Evolutionary conservation across 2,888 invertebrate genomes (phyloP), one percentile per base, ranked within the genome.

Genomic region (Tineola bisselliella): DNA sequence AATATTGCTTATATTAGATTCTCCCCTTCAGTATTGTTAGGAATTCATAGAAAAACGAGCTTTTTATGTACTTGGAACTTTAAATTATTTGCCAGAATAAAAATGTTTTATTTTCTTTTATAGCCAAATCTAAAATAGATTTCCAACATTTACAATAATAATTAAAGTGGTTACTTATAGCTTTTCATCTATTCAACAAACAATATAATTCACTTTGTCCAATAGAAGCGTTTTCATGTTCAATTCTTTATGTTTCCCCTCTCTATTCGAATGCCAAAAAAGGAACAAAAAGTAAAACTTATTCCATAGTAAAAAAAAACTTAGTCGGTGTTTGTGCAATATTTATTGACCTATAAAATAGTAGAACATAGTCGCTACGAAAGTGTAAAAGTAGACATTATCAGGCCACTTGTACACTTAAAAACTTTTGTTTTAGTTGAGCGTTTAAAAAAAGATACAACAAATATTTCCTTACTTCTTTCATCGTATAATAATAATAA

Each of bases 261-360:
- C 48, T 48, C 48, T 48, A 48, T 48, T 48, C 15, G 15, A 15
- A 38, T 10, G 38, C n/a, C 10, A 38, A 38, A 17, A 48, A n/a
- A 8, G 48, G 10, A 10, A 48, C n/a, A n/a, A 13, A 48, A 48
- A 43, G 25, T 4, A 25, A n/a, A 48, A 48, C 48, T 48, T 17
- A 17, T 48, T 48, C 19, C 17, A 25, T 11, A 25, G 54, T 25
- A 25, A 54, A 54, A 54, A 25, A 54, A 54, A 54, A 18, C 54
- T 54, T 25, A 18, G 54, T 33, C 13, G 13, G 13, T 58, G 31
- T 71, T 73, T 68, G 69, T 69, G 67, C 69, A 71, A 71, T 75
- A 79, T 77, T 79, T 77, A 79, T 77, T 68, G 75, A 66, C 72
- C 19, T 67, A 77, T 81, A 79, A 81, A 79, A 64, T 70, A 72